phyloP scores from a whole-genome alignment of 2,888 invertebrate species.

The Acleris cristana region DNA sequence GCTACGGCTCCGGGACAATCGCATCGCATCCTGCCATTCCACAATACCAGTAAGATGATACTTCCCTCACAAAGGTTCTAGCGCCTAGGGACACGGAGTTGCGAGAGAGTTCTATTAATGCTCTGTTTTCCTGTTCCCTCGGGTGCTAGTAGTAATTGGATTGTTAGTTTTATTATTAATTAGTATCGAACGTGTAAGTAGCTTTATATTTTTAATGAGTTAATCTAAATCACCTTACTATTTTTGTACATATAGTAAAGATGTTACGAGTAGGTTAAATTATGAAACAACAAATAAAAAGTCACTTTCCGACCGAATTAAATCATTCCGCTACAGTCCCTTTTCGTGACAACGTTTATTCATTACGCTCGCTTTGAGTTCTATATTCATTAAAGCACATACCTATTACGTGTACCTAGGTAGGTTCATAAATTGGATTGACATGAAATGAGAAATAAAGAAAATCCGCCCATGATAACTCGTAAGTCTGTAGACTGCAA shows the following conservation, averaged over 20 bases:
- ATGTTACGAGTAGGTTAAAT: too few species aligned
- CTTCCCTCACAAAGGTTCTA: conserved; percentile 76
- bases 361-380: too few species aligned
- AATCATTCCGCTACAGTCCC: too few species aligned
- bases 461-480: too few species aligned
- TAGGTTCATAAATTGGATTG: too few species aligned
- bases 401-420: too few species aligned
- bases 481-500: too few species aligned
- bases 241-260: not conserved
- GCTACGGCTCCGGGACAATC: conserved; percentile 69
- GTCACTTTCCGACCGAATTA: too few species aligned
- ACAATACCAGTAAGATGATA: conserved; percentile 80
- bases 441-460: too few species aligned
- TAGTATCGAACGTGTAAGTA: conserved; percentile 19
- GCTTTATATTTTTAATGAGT: conserved; percentile 17
- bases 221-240: conserved; percentile 1
- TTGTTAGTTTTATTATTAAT: conserved; percentile 29
- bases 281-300: too few species aligned
- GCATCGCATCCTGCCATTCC: conserved; percentile 69
- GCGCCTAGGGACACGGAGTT: conserved; percentile 65
- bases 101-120: conserved; percentile 33
- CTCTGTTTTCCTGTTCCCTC: conserved; percentile 17
- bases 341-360: too few species aligned
- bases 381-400: too few species aligned
- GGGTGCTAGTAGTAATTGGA: conserved; percentile 25